Base-by-base conservation (phyloP, 1,140 invertebrate genomes). In the Dolichoris vasculosae region DNA sequence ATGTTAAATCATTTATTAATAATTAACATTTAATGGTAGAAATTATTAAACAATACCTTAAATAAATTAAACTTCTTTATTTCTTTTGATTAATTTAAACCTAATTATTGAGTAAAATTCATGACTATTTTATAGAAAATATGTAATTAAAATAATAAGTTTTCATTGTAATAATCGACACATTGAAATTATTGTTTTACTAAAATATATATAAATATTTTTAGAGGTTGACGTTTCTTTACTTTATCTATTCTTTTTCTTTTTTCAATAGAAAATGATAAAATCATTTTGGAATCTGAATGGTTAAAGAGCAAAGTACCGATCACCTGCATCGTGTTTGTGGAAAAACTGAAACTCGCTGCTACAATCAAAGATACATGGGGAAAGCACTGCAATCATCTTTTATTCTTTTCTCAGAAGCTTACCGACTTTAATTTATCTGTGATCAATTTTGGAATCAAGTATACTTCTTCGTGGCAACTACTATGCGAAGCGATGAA, bases 381-480 rank as follows among this genome's bases (percentile, higher is more conserved):
- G 93, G 92, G 90, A 15, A 84, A 64, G 55, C 89, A 86, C 15
- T 93, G 93, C 82, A 93, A 93, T 71, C 89, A 88, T n/a, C 78
- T 93, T 13, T 90, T 92, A 78, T 93, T 91, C 79, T 92, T 93
- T 87, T 89, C 89, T 20, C 88, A 87, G 17, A 84, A 85, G 20
- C 64, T 89, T 0, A 84, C 84, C 26, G 82, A 91, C 38, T 17
- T 83, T 0, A 38, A 87, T 26, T 35, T 92, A 17, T 87, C 89
- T 51, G 83, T 93, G 30, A 89, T 92, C 32, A 91, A 90, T 85
- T 89, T 91, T 48, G 81, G 88, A 8, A 85, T 86, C 4, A 92
- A 92, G 67, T 84, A 91, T 2, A 89, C 90, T 1, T 94, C 94
- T 8, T 94, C 94, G 0, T 94, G 93, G 92, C 93, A 93, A 75